Evolutionary conservation across 2,113 vertebrate genomes (phyloP), one percentile per base, ranked within the genome.

Genomic region (Cynocephalus volans): DNA sequence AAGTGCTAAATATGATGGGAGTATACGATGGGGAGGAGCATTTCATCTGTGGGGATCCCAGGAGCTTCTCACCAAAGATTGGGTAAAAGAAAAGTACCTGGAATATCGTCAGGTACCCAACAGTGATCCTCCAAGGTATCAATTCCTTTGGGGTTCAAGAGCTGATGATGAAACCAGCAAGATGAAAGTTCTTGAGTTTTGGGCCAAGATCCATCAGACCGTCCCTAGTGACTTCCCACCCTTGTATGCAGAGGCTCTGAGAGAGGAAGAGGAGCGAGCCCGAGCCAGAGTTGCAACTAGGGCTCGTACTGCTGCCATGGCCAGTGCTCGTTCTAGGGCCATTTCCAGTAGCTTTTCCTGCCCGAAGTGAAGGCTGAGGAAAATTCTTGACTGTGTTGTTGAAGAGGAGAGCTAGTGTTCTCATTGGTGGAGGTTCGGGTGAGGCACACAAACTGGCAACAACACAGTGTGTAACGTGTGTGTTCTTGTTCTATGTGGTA

Each of bases 221-320:
- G 1, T 7, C 12, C 84, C 88, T 0, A 56, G 8, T 83, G 8
- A 75, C 48, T 93, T 87, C 8, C n/a, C 75, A 72, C 0, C 0
- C 33, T 65, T 4, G 10, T 83, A 90, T 50, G 50, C 73, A 50
- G 96, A 96, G 24, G 91, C 93, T 84, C 3, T 93, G 67, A 56
- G 18, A 91, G 92, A 97, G 73, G 92, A 92, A 31, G 77, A 96
- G 83, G 88, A 96, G 70, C 87, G 77, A 54, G 18, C 60, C 23
- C 21, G 0, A 87, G 92, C 94, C 41, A 65, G 62, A 87, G 50
- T 31, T 82, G 45, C 58, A 79, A 80, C 94, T 54, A 97, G 13
- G 41, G 85, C 84, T 88, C 33, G 0, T 4, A 56, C 5, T 28
- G 14, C 67, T 48, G 54, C 95, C 12, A 2, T 2, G 23, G 86